A percentile compares a stretch with the other conserved stretches of the same genome.
These are phyloP conservation scores for Ochropleura plecta DNA, from an alignment of 2,888 invertebrate species.

Conservation along the genomic window DNA sequence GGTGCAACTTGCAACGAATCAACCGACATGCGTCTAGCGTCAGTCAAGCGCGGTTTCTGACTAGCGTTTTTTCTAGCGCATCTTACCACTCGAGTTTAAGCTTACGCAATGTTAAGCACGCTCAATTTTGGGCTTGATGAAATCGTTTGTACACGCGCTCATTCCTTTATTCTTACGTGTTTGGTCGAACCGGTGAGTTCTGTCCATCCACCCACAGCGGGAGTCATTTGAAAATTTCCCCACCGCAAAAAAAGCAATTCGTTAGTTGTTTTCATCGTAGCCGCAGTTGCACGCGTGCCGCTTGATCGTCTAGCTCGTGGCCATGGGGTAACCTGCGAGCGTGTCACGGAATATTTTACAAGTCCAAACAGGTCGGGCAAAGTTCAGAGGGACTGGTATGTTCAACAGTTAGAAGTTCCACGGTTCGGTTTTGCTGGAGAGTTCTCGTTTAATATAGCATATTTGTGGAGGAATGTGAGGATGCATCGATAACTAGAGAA, in stretches of 20 bases:
- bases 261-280: not conserved
- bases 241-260: too few species aligned
- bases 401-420: slow-evolving; percentile 45
- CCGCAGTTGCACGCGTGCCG: not conserved
- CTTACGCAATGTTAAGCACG: not conserved
- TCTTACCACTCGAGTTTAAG: not conserved
- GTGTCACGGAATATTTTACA: slow-evolving; percentile 61
- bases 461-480: slow-evolving; percentile 3
- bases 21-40: not conserved
- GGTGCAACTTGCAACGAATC: not conserved
- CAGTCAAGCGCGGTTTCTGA: not conserved
- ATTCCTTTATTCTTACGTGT: not conserved
- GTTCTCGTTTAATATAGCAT: not conserved
- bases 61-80: not conserved
- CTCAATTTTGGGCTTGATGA: not conserved
- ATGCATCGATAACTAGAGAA: not conserved
- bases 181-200: not conserved
- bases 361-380: slow-evolving; percentile 42
- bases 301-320: not conserved
- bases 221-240: too few species aligned
- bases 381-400: slow-evolving; percentile 46
- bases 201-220: not conserved
- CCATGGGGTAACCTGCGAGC: slow-evolving; percentile 34
- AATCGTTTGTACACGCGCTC: not conserved
- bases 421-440: slow-evolving; percentile 18